These are phyloP conservation scores for Polyodon spathula DNA, from an alignment of 2,113 vertebrate genomes.

Conservation along the genomic window DNA sequence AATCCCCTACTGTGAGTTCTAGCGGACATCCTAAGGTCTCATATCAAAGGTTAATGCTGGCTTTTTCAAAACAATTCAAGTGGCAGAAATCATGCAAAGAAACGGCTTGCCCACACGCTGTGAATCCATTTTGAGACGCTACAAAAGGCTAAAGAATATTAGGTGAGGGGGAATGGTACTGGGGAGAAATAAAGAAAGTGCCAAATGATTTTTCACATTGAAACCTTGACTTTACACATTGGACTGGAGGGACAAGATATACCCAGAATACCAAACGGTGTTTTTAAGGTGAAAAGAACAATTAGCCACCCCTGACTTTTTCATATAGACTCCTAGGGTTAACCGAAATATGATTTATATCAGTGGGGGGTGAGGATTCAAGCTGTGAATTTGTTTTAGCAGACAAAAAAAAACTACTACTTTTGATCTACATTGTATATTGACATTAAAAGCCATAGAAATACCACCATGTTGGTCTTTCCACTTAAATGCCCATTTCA, in stretches of 20 bases:
- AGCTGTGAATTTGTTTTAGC: background rate
- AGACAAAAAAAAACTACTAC: no score
- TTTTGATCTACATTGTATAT: no score
- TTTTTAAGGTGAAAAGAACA: background rate
- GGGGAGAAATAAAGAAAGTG: constrained; percentile 1
- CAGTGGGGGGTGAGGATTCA: background rate
- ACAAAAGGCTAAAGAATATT: constrained; percentile 2
- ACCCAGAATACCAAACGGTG: background rate
- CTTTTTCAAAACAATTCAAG: constrained; percentile 10
- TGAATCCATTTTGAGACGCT: constrained; percentile 1
- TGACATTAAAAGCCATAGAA: no score
- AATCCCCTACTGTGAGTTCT: background rate
- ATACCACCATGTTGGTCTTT: no score
- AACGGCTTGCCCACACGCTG: constrained; percentile 4
- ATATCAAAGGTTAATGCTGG: constrained; percentile 4
- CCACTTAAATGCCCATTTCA: no score
- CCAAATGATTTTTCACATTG: constrained; percentile 4
- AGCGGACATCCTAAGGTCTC: background rate
- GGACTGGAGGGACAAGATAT: background rate
- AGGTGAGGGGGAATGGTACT: constrained; percentile 4
- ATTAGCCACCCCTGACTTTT: background rate
- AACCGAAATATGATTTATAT: background rate
- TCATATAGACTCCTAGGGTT: background rate
- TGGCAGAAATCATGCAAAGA: constrained; percentile 6
- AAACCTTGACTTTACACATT: background rate